These are phyloP conservation scores for Nyctereutes procyonoides DNA, from an alignment of 2,113 vertebrate species.

Conservation along the genomic window DNA sequence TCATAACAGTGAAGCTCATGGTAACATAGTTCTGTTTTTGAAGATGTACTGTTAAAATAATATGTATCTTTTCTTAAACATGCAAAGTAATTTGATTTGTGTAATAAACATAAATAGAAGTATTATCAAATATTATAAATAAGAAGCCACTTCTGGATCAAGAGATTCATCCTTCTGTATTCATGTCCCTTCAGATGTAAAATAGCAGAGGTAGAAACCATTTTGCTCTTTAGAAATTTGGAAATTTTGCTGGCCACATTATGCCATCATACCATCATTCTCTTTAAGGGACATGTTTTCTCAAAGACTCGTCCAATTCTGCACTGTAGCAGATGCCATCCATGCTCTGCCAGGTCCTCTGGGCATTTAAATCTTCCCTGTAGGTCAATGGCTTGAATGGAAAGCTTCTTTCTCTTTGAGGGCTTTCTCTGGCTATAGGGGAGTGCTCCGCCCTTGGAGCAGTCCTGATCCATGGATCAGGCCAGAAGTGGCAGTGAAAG, in stretches of 20 bases:
- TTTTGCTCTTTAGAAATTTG: conserved; percentile 17
- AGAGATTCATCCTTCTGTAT: background rate
- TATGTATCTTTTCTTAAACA: background rate
- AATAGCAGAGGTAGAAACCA: conserved; percentile 14
- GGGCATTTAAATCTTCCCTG: background rate
- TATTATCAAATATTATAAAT: background rate
- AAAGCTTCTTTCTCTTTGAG: background rate
- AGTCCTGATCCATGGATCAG: background rate
- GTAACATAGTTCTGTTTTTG: background rate
- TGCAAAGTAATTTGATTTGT: background rate
- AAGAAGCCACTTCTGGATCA: background rate
- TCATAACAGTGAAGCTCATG: background rate
- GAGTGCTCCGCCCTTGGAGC: background rate
- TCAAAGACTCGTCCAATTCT: background rate
- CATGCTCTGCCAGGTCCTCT: background rate
- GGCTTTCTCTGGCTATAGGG: background rate
- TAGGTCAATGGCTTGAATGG: background rate
- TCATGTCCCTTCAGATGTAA: background rate
- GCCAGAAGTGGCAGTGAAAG: background rate
- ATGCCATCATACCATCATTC: background rate
- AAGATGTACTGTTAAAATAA: conserved; percentile 27
- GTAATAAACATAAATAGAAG: background rate
- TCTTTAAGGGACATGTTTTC: background rate
- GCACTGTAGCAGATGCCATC: background rate
- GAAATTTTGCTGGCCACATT: background rate